phyloP scores from a whole-genome alignment of 2,888 invertebrate genomes.

The Mantis religiosa region DNA sequence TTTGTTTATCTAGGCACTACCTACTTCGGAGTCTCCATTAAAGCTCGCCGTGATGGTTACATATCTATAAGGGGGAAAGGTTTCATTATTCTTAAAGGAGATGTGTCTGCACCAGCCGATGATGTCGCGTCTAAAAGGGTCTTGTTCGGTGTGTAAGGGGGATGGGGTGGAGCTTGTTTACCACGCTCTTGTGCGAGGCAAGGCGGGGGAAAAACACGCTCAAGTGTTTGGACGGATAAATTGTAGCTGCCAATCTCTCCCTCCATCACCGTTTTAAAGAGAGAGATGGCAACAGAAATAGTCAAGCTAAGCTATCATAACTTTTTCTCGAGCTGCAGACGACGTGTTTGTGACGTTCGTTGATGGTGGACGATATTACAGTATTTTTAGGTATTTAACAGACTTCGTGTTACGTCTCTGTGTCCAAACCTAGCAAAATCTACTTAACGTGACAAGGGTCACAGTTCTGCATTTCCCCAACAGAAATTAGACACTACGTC shows the following conservation, averaged over 20 bases:
- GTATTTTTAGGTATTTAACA: neutral
- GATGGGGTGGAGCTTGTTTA: neutral
- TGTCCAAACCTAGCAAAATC: neutral
- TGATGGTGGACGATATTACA: neutral
- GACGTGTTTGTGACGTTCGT: neutral
- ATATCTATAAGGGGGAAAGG: neutral
- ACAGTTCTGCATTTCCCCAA: no score
- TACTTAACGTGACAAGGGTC: no score
- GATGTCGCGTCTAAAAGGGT: neutral
- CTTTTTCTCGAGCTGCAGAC: neutral
- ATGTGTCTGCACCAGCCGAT: neutral
- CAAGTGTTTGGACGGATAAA: neutral
- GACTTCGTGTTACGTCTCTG: neutral
- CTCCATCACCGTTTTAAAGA: neutral
- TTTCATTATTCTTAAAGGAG: neutral
- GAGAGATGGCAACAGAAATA: neutral
- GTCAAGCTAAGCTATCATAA: neutral
- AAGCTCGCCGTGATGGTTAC: neutral
- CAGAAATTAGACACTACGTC: no score
- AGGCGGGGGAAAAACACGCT: neutral
- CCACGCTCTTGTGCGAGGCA: neutral
- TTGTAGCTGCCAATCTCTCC: neutral
- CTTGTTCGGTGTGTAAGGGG: neutral
- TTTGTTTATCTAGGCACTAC: constrained; percentile 1
- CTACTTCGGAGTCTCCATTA: neutral